Evolutionary conservation across 23 tunicate genomes (phyloP).

Genomic region (Halocynthia aurantium): DNA sequence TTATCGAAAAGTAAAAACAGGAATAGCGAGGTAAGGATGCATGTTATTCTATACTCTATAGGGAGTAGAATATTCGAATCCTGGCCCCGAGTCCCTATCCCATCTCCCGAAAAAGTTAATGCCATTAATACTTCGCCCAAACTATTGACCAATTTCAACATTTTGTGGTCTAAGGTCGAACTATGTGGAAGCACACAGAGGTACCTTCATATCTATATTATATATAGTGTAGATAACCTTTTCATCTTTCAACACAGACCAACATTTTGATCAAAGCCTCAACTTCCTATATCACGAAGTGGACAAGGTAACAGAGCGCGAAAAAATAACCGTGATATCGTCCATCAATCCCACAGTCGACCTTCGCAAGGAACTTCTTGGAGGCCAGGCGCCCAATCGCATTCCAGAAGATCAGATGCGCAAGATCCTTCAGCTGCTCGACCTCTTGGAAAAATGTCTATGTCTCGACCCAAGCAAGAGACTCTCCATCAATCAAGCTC

Average conservation of each 20-base stretch:
- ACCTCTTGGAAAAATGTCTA: constrained; percentile 81
- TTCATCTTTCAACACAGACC: constrained; percentile 32
- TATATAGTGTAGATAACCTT: neutral
- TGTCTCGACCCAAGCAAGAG: constrained; percentile 78
- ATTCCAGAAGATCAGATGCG: constrained; percentile 81
- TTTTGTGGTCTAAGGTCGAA: too few relatives aligned
- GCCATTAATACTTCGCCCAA: too few relatives aligned
- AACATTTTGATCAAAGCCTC: constrained; percentile 80
- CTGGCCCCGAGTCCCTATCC: too few relatives aligned
- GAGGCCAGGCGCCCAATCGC: constrained; percentile 57
- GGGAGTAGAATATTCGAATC: too few relatives aligned
- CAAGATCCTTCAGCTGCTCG: constrained; percentile 72
- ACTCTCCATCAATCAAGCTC: constrained; percentile 70
- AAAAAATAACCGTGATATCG: constrained; percentile 85
- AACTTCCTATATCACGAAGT: constrained; percentile 67
- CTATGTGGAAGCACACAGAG: too few relatives aligned
- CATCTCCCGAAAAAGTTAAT: too few relatives aligned
- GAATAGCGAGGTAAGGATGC: too few relatives aligned
- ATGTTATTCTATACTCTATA: too few relatives aligned
- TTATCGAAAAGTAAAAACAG: too few relatives aligned
- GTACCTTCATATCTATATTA: too few relatives aligned
- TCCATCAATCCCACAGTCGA: constrained; percentile 65
- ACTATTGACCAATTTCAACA: too few relatives aligned
- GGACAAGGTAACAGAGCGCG: constrained; percentile 88
- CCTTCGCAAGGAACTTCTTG: constrained; percentile 67